Evolutionary conservation across 2,888 invertebrate species (phyloP), one percentile per base, ranked within the genome.

Genomic region (Agonopterix heracliana): DNA sequence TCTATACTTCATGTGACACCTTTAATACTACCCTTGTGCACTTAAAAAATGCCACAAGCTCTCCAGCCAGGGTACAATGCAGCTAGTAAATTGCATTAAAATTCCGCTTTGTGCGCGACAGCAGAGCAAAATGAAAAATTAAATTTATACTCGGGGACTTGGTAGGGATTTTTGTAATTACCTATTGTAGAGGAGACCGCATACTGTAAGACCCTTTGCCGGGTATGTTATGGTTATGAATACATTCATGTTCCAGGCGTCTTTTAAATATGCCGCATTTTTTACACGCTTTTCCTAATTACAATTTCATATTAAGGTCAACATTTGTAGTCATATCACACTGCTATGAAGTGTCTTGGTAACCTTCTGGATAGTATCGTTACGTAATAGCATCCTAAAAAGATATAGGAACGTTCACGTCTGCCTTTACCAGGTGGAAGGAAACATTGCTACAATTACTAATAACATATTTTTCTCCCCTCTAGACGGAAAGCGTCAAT

Each of bases 1-100:
- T 38, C n/a, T n/a, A 38, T 38, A n/a, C 38, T 38, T 54, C 52
- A 55, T 51, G 55, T 64, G 64, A 65, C 67, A 70, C 64, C 66
- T 71, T 65, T 61, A 58, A 62, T 66, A 51, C 54, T 54, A 67
- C 66, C 56, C 60, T 51, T 61, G 61, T 64, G 61, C 56, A 60
- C 59, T 64, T 68, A 73, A 71, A 69, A 60, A 59, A 58, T 53
- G 51, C 57, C 46, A 48, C 45, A 54, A 55, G 52, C 56, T 50
- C 49, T 54, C 58, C 50, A 60, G 59, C 59, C 44, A 54, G 54
- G 49, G 60, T 57, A 66, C 64, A 66, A 70, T 68, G 71, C 65
- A 59, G 66, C 64, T 63, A 69, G 65, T 67, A 72, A 76, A 79
- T 74, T 81, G 74, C 75, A 79, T 81, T 78, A 79, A 79, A 73